Base-by-base conservation (phyloP, 2,113 vertebrate species). In the Odobenus rosmarus region DNA sequence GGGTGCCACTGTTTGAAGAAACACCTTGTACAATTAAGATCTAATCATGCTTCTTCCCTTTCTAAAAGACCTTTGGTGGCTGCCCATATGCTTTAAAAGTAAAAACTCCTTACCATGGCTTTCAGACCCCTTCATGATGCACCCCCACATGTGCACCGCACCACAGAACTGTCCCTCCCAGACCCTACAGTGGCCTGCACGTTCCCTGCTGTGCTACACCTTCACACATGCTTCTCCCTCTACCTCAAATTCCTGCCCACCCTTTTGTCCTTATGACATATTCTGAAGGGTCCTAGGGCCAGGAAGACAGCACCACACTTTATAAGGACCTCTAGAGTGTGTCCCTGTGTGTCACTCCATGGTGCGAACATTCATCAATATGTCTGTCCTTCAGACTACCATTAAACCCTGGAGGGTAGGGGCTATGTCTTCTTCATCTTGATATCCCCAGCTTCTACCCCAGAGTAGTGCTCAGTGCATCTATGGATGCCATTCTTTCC, bases 291-390 rank as follows among this genome's bases (percentile, higher is more conserved):
- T 79, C 0, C 5, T 26, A 76, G 14, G 33, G 31, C 39, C 19
- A 42, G 57, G 31, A 72, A 79, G 33, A 55, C 57, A 12, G 61
- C 46, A 21, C 24, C 13, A 33, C 11, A 46, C 28, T 87, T 18
- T 24, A 26, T 53, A 3, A 59, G 33, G 12, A 1, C 16, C 11
- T 6, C 36, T 28, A 11, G 2, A 26, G 53, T 12, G 14, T 53
- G 12, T 36, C 46, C 16, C 1, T 0, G 0, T 39, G 16, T 42
- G 4, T 26, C 86, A 42, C 23, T 6, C 23, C 3, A 6, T 26
- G 55, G 23, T 57, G 0, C 9, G 6, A 46, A 33, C 69, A 5
- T 21, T 72, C 18, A 21, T 14, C 53, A 23, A 11, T 10, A 15
- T 59, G 67, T 39, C 94, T 39, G 13, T 31, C 51, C 53, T 53